phyloP scores from a whole-genome alignment of 2,113 vertebrate genomes.

The Melospiza georgiana region DNA sequence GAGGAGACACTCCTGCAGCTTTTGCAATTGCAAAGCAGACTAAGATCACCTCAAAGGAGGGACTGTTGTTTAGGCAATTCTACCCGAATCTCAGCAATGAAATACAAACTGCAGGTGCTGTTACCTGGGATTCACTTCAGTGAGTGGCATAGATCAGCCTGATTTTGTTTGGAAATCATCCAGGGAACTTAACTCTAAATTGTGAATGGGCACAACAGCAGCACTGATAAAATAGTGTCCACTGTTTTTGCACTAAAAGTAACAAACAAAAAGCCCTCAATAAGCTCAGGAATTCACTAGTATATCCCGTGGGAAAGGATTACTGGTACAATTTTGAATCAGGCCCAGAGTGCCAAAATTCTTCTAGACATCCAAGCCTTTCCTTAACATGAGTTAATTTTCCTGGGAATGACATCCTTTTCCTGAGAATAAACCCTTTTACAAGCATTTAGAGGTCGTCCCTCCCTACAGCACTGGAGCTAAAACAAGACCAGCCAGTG shows the following conservation, averaged over 20 bases:
- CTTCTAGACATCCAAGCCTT: neutral
- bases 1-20: neutral
- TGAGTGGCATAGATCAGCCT: neutral
- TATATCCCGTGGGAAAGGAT: neutral
- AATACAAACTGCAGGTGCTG: neutral
- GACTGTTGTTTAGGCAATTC: neutral
- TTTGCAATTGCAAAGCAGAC: neutral
- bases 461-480: neutral
- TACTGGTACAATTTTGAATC: neutral
- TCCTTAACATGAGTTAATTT: slow-evolving; percentile 7
- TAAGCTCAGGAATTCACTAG: neutral
- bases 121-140: neutral
- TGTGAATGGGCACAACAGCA: neutral
- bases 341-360: neutral
- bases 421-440: slow-evolving; percentile 14
- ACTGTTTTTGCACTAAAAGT: neutral
- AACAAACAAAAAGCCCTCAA: neutral
- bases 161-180: neutral
- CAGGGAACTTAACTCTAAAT: neutral
- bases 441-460: neutral
- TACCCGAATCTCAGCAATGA: neutral
- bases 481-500: slow-evolving; percentile 29
- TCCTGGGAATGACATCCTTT: neutral
- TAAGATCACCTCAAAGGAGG: neutral
- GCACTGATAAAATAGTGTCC: neutral